These are phyloP conservation scores for Drosophila subsilvestris DNA, from an alignment of 2,888 invertebrate genomes.

Conservation along the genomic window DNA sequence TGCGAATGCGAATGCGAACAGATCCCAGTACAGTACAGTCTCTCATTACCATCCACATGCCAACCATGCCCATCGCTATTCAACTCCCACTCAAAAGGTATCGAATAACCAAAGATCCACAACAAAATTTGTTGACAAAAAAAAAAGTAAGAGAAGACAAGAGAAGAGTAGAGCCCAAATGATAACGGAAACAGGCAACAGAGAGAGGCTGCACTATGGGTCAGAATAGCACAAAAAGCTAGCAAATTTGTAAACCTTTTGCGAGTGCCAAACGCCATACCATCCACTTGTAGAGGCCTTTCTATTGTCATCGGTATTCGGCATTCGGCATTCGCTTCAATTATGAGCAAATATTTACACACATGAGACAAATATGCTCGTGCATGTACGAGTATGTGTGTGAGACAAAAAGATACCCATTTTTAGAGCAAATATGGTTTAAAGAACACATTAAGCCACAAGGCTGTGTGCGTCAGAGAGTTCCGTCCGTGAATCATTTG, in stretches of 20 bases:
- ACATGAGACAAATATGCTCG: conserved; percentile 2
- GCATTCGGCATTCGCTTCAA: not conserved
- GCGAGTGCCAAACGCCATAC: no score
- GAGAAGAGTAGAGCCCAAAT: conserved; percentile 15
- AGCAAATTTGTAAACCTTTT: no score
- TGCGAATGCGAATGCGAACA: not conserved
- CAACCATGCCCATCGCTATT: not conserved
- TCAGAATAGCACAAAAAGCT: not conserved
- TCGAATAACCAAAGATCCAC: conserved; percentile 46
- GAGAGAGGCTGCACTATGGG: conserved; percentile 48
- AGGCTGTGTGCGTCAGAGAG: conserved; percentile 8
- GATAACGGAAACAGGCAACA: conserved; percentile 46
- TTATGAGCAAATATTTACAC: conserved; percentile 21
- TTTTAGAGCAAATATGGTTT: conserved; percentile 15
- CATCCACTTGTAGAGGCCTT: no score
- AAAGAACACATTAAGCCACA: conserved; percentile 6
- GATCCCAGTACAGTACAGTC: not conserved
- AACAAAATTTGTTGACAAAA: conserved; percentile 45
- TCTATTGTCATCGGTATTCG: no score
- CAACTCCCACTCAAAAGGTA: conserved; percentile 51
- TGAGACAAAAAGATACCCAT: conserved; percentile 6
- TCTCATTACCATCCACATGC: not conserved
- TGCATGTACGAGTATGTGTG: no score
- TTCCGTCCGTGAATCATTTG: conserved; percentile 24
- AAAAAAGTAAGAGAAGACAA: not conserved